Evolutionary conservation across 2,113 vertebrate genomes (phyloP), one percentile per base, ranked within the genome.

Genomic region (Pluvialis apricaria): DNA sequence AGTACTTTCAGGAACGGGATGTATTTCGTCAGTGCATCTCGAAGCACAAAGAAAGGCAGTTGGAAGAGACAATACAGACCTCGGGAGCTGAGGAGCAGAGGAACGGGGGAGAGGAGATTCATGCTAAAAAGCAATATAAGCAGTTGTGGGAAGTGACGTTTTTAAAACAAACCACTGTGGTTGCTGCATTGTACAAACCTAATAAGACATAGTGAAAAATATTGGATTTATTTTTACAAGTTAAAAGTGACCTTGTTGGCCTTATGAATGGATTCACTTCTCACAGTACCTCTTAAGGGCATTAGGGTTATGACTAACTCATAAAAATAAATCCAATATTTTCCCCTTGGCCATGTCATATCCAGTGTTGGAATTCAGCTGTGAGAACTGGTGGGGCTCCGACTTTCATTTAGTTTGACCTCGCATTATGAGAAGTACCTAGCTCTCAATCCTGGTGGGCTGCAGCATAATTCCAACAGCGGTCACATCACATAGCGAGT

Each of bases 281-380:
- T 54, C 96, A 38, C 93, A 34, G 97, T 96, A 97, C 97, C 97
- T 98, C 98, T 98, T 98, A 94, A 97, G 98, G 98, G 97, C 98
- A 97, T 98, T 98, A 95, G 98, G 98, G 98, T 98, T 98, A 98
- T 97, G 97, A 98, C 96, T 97, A 98, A 96, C 98, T 98, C 98
- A 98, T 98, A 98, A 98, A 98, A 98, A 98, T 97, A 98, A 98
- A 98, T 98, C 98, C 98, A 98, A 98, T 98, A 98, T 98, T 98
- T 98, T 90, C 98, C 98, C 98, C 92, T 97, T 94, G 98, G 98
- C 98, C 97, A 98, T 98, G 98, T 98, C 97, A 97, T 96, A 97
- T 98, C 97, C 95, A 97, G 94, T 96, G 98, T 77, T 97, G 96
- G 97, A 94, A 97, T 97, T 98, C 97, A 97, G 97, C 96, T 97